Percentiles rank a stretch among this genome's conserved stretches.
Conservation (phyloP, 2,113 vertebrate genomes). For the Tyrannus savana region DNA sequence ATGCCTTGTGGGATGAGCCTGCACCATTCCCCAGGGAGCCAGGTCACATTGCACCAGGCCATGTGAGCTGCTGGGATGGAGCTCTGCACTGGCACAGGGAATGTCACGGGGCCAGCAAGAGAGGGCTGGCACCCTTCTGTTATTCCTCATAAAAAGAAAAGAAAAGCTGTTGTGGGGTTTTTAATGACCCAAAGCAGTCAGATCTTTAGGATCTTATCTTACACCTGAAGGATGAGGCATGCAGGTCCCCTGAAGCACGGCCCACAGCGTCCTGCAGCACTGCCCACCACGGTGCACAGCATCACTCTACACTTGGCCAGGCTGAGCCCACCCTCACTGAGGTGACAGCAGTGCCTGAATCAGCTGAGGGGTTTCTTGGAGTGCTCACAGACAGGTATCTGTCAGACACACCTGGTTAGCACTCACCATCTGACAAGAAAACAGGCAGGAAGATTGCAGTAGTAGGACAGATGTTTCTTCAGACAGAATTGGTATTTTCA, state of each 20-base stretch:
- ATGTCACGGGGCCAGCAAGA: neutral
- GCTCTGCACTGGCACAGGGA: neutral
- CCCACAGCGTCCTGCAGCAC: neutral
- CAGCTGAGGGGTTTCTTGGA: neutral
- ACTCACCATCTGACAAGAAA: neutral
- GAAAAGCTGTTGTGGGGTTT: neutral
- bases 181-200: neutral
- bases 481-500: neutral
- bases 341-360: rapidly evolving
- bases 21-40: rapidly evolving
- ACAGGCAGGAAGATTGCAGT: neutral
- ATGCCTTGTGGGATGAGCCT: rapidly evolving
- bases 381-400: neutral
- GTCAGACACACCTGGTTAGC: neutral
- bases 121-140: neutral
- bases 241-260: neutral
- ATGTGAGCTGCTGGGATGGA: rapidly evolving
- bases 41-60: neutral
- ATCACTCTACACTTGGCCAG: neutral
- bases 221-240: neutral
- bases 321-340: neutral
- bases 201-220: neutral
- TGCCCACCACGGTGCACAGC: rapidly evolving
- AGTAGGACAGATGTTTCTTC: neutral
- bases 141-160: neutral